Percentiles rank a stretch among this genome's conserved stretches.
Conservation (phyloP, 2,113 vertebrate species). For the Grantiella picta region DNA sequence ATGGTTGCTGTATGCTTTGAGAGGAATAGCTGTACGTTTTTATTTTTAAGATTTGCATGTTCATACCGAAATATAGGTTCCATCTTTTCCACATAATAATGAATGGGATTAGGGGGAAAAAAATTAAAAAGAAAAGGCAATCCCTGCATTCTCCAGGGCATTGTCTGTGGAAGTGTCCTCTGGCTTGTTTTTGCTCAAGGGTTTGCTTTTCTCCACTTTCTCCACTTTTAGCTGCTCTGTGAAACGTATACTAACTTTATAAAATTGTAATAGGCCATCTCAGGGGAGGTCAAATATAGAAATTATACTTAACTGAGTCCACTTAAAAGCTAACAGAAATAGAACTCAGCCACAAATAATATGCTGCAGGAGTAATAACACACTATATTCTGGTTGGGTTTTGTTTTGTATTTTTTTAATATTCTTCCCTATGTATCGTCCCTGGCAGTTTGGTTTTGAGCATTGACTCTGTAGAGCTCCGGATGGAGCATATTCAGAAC, state of each 20-base stretch:
- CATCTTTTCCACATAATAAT: neutral
- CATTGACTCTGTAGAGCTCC: neutral
- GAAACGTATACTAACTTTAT: neutral
- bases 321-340: conserved; percentile 37
- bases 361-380: conserved; percentile 24
- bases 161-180: neutral
- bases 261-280: neutral
- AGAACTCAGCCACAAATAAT: conserved; percentile 45
- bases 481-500: neutral
- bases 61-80: neutral
- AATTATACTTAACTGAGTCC: conserved; percentile 20
- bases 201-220: neutral
- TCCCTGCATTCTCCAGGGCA: neutral
- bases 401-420: neutral
- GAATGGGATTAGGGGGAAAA: neutral
- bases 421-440: neutral
- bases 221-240: neutral
- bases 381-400: neutral
- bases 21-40: neutral
- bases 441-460: conserved; percentile 3
- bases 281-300: conserved; percentile 36
- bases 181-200: neutral
- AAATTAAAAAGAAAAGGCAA: neutral
- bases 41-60: neutral
- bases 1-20: neutral